Evolutionary conservation across 1,140 invertebrate species (phyloP).

Genomic region (Tetramorium alpestre): DNA sequence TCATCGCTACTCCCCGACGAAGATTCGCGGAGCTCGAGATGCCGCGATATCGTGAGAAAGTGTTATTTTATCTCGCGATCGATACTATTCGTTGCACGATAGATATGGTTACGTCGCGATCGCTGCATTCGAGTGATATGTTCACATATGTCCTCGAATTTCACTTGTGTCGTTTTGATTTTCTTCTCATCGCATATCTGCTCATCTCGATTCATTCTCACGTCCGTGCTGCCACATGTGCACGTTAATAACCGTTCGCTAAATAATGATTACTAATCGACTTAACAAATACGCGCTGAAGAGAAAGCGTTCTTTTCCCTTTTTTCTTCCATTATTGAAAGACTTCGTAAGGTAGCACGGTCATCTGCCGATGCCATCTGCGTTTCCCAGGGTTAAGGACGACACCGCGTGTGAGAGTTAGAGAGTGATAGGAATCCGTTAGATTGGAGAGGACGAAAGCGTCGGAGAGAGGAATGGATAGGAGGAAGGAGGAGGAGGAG

Average conservation of each 20-base stretch:
- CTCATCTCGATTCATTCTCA: background rate
- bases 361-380: constrained; percentile 20
- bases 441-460: constrained; percentile 31
- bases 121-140: background rate
- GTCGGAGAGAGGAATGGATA: background rate
- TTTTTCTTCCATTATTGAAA: background rate
- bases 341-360: background rate
- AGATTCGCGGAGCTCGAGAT: constrained; percentile 1
- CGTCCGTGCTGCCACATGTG: background rate
- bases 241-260: background rate
- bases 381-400: constrained; percentile 19
- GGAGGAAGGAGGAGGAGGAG: no score
- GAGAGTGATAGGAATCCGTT: constrained; percentile 54
- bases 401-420: constrained; percentile 30
- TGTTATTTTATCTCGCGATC: constrained; percentile 10
- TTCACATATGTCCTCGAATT: background rate
- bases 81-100: background rate
- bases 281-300: background rate
- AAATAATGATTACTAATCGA: background rate
- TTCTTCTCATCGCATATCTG: background rate
- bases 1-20: background rate
- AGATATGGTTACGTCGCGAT: constrained; percentile 14
- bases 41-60: background rate
- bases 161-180: background rate
- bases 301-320: constrained; percentile 4